Conservation (phyloP, 2,113 vertebrate genomes). For the Dipodomys stephensi region DNA sequence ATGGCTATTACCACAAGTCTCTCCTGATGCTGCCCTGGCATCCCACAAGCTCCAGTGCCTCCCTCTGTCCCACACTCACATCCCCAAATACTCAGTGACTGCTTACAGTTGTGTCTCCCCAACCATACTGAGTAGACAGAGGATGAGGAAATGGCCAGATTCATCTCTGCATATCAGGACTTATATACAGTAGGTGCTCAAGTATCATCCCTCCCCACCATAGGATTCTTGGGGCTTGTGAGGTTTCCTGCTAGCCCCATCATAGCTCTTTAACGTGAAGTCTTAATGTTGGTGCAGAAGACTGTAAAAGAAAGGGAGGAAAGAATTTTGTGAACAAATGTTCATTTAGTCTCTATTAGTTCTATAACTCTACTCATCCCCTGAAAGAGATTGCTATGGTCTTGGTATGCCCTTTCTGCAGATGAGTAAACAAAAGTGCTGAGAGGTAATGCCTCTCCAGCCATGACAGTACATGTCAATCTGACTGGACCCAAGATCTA, state of each 20-base stretch:
- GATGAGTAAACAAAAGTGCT: background rate
- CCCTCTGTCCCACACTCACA: background rate
- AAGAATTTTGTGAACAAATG: background rate
- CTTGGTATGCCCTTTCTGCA: background rate
- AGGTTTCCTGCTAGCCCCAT: background rate
- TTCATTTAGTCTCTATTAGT: too few relatives aligned
- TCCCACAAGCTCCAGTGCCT: background rate
- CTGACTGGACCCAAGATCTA: background rate
- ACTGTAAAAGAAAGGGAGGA: background rate
- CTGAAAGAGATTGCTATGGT: background rate
- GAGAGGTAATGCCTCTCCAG: background rate
- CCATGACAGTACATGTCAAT: background rate
- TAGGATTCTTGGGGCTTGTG: background rate
- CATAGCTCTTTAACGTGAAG: background rate
- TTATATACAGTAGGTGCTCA: background rate
- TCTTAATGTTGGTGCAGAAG: background rate
- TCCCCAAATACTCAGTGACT: background rate
- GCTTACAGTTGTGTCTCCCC: background rate
- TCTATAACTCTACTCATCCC: too few relatives aligned
- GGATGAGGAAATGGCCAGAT: background rate
- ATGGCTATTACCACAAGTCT: background rate
- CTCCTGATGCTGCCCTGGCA: background rate
- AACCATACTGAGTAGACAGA: background rate
- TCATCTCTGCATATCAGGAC: background rate
- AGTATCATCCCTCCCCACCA: background rate